Conservation (phyloP, 1,140 invertebrate species). For the Hyphantria cunea region DNA sequence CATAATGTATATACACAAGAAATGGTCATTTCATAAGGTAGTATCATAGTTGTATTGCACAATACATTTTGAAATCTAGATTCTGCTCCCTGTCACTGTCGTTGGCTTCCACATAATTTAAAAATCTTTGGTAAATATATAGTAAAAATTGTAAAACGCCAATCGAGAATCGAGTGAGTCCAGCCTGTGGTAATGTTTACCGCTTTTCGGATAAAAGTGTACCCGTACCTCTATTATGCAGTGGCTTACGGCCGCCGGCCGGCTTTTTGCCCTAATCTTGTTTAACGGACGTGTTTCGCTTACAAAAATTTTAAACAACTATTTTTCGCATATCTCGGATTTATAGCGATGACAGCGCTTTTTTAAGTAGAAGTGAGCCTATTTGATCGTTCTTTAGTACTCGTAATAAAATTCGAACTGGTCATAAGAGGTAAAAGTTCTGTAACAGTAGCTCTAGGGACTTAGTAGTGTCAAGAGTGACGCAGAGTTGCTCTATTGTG, state of each 20-base stretch:
- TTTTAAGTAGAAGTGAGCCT: conserved; percentile 6
- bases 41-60: no score
- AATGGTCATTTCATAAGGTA: no score
- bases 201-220: conserved; percentile 17
- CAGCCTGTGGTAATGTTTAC: conserved; percentile 6
- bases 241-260: conserved; percentile 32
- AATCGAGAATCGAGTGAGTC: conserved; percentile 19
- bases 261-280: conserved; percentile 43
- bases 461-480: no score
- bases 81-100: no score
- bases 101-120: no score
- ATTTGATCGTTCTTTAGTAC: conserved; percentile 7
- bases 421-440: no score
- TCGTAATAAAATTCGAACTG: neutral
- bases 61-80: no score
- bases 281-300: conserved; percentile 39
- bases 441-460: no score
- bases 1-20: no score
- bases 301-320: conserved; percentile 34
- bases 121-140: no score
- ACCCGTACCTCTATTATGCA: conserved; percentile 40
- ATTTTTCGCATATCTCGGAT: conserved; percentile 22
- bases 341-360: conserved; percentile 20
- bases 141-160: no score
- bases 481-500: no score